Evolutionary conservation across 2,113 vertebrate genomes (phyloP), one percentile per base, ranked within the genome.

Genomic region (Colistium nudipinnis): DNA sequence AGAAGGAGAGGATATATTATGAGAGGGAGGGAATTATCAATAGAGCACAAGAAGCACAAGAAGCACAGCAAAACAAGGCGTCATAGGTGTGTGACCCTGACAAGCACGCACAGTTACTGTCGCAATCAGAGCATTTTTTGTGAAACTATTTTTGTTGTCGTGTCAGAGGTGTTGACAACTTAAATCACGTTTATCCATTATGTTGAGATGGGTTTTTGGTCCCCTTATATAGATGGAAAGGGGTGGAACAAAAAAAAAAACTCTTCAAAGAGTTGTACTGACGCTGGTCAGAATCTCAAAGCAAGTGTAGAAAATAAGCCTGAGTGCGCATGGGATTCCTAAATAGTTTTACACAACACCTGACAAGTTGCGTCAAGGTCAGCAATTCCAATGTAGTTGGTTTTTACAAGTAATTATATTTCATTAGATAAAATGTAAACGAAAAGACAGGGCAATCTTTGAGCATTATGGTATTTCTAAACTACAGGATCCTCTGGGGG

Each of bases 41-140:
- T 16, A 67, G 56, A 82, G 24, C 38, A 7, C 4, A 31, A 69
- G 85, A 66, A 54, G 71, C 55, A 68, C 62, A 63, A 76, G 69
- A 62, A 79, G 53, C 66, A 64, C 38, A 74, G 61, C 64, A 75
- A 83, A 87, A 80, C 59, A 85, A 76, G 64, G n/a, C 27, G 78
- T 74, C 44, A 72, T 65, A 72, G 65, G 62, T 76, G 68, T 82
- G 62, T 79, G 55, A 77, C 76, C 82, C 75, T 83, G 78, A 81
- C 62, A 80, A 52, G 67, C 53, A 67, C 66, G 51, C 84, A n/a
- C n/a, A n/a, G n/a, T n/a, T n/a, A n/a, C n/a, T n/a, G n/a, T n/a
- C n/a, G n/a, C n/a, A n/a, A n/a, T n/a, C n/a, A n/a, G 9, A 39
- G 38, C 38, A 8, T 4, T 39, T 27, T n/a, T n/a, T n/a, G n/a